These are phyloP conservation scores for Autographa pulchrina DNA, from an alignment of 2,888 invertebrate genomes.

Conservation along the genomic window DNA sequence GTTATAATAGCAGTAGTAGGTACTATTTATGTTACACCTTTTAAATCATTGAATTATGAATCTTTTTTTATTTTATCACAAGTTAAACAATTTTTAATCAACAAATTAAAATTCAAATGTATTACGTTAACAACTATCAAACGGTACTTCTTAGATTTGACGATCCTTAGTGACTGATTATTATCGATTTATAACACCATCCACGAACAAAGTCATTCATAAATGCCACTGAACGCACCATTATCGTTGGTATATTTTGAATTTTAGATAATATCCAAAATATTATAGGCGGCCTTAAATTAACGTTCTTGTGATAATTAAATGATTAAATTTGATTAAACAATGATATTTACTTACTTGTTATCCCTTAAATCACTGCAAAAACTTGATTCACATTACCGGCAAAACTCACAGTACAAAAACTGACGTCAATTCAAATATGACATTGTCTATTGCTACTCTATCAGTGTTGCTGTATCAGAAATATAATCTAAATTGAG, in stretches of 20 bases:
- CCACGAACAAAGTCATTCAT: slow-evolving; percentile 9
- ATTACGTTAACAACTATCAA: too few relatives aligned
- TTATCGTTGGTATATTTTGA: slow-evolving; percentile 8
- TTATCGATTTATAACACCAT: slow-evolving; percentile 9
- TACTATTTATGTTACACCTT: too few relatives aligned
- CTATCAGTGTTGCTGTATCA: not conserved
- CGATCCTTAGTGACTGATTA: slow-evolving; percentile 3
- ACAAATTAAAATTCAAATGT: too few relatives aligned
- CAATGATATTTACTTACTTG: not conserved
- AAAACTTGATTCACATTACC: slow-evolving; percentile 2
- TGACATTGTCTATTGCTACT: slow-evolving; percentile 1
- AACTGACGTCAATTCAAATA: slow-evolving; percentile 2
- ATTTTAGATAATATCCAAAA: slow-evolving; percentile 9
- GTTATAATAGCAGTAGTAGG: too few relatives aligned
- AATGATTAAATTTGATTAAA: not conserved
- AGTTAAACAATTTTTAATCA: too few relatives aligned
- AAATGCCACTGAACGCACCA: slow-evolving; percentile 12
- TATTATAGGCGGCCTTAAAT: not conserved
- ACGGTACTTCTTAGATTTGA: not conserved
- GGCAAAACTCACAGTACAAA: slow-evolving; percentile 2
- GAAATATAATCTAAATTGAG: slow-evolving; percentile 3
- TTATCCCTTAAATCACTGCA: not conserved
- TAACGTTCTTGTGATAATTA: not conserved
- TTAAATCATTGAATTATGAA: too few relatives aligned
- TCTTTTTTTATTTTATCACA: too few relatives aligned